phyloP scores from a whole-genome alignment of 2,113 vertebrate genomes.

The Boulengerochromis microlepis region DNA sequence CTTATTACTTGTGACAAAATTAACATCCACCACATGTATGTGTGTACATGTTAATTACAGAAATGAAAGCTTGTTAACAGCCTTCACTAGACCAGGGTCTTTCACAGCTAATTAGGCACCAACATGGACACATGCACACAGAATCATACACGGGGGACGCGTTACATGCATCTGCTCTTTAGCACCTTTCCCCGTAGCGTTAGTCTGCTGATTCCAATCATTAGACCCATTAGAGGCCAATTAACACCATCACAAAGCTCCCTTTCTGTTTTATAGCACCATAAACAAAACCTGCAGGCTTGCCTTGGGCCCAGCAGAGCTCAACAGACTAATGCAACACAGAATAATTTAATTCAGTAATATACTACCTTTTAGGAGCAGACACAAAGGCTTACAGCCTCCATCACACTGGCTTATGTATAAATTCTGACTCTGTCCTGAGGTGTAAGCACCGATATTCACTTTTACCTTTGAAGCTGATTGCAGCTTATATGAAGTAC shows the following conservation, averaged over 20 bases:
- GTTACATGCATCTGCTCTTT: conserved; percentile 35
- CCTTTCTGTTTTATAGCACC: conserved; percentile 59
- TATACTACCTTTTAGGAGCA: background rate
- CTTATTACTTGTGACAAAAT: background rate
- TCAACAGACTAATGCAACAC: background rate
- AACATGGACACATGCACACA: background rate
- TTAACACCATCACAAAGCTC: conserved; percentile 62
- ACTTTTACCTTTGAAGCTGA: background rate
- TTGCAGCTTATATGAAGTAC: background rate
- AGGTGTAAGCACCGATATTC: background rate
- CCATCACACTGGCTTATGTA: background rate
- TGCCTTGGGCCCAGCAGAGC: conserved; percentile 1
- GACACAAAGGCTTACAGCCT: background rate
- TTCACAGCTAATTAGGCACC: conserved; percentile 38
- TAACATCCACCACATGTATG: background rate
- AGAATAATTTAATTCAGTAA: background rate
- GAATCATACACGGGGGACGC: background rate
- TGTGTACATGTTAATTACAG: background rate
- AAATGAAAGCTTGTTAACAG: background rate
- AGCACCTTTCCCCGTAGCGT: conserved; percentile 36
- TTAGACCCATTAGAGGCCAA: conserved; percentile 66
- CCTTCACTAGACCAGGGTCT: background rate
- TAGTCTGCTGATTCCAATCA: conserved; percentile 46
- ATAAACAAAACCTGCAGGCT: conserved; percentile 57
- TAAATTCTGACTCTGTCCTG: background rate